These are phyloP conservation scores for Tragelaphus strepsiceros DNA, from an alignment of 2,113 vertebrate genomes.

Conservation along the genomic window DNA sequence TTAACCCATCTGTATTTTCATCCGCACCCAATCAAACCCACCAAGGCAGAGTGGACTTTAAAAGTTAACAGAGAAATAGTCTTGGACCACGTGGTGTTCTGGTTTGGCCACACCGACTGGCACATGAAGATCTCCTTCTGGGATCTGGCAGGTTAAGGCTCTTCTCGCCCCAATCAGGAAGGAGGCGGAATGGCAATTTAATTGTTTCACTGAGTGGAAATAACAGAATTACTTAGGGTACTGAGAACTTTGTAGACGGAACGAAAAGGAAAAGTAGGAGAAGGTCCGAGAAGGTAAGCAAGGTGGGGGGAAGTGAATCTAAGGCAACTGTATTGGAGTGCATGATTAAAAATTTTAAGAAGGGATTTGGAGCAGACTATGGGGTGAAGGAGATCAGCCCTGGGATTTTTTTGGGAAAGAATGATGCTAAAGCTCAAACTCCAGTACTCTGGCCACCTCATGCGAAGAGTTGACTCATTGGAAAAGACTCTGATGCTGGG, in stretches of 20 bases:
- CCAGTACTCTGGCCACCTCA: no score
- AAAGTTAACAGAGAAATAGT: background rate
- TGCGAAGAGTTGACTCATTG: no score
- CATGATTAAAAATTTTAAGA: background rate
- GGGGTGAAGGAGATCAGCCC: no score
- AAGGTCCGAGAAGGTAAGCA: background rate
- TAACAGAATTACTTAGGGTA: background rate
- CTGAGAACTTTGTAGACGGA: background rate
- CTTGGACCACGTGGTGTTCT: background rate
- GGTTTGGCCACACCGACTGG: fast-evolving
- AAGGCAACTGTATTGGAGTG: background rate
- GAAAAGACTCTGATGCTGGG: no score
- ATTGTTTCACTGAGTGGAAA: background rate
- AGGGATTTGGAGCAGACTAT: background rate
- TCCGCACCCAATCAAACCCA: background rate
- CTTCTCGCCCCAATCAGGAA: background rate
- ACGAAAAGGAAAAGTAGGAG: background rate
- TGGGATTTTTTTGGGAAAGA: no score
- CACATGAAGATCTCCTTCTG: background rate
- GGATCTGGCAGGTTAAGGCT: background rate
- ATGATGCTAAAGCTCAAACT: no score
- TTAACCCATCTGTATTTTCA: background rate
- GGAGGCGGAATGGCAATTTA: background rate
- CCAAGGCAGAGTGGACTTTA: background rate
- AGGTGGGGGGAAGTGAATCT: background rate